These are phyloP conservation scores for Pedicia rivosa DNA, from an alignment of 2,888 invertebrate species.

Conservation along the genomic window DNA sequence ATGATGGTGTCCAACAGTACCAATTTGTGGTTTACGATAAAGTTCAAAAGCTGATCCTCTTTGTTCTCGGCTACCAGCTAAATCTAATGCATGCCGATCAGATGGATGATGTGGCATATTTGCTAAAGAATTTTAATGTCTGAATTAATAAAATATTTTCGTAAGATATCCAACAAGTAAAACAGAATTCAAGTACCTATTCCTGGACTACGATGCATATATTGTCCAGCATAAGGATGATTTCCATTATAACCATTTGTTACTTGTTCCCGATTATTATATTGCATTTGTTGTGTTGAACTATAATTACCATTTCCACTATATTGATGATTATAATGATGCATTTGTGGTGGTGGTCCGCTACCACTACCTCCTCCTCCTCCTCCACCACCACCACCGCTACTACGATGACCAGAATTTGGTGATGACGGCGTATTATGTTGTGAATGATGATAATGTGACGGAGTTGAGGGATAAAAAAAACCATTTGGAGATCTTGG, in stretches of 20 bases:
- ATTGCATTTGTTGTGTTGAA: constrained; percentile 26
- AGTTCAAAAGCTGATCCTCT: constrained; percentile 90
- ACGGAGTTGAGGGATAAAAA: constrained; percentile 28
- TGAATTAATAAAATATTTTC: background rate
- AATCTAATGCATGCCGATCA: constrained; percentile 34
- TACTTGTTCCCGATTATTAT: background rate
- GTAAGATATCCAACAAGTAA: background rate
- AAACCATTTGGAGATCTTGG: constrained; percentile 31
- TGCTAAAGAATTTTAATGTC: background rate
- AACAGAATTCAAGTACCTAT: constrained; percentile 19
- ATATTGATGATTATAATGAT: constrained; percentile 5
- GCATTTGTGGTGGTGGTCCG: no score
- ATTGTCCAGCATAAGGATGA: constrained; percentile 25
- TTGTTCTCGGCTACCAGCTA: constrained; percentile 79
- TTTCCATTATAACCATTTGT: constrained; percentile 21
- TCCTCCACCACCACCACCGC: background rate
- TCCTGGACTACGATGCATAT: constrained; percentile 28
- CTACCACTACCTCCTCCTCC: background rate
- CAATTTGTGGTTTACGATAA: constrained; percentile 69
- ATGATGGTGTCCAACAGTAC: constrained; percentile 45
- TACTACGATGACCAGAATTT: constrained; percentile 9
- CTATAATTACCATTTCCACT: constrained; percentile 14
- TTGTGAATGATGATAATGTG: constrained; percentile 27
- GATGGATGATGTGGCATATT: constrained; percentile 24
- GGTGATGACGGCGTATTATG: constrained; percentile 22